Evolutionary conservation across 2,113 vertebrate species (phyloP), one percentile per base, ranked within the genome.

Genomic region (Melozone crissalis): DNA sequence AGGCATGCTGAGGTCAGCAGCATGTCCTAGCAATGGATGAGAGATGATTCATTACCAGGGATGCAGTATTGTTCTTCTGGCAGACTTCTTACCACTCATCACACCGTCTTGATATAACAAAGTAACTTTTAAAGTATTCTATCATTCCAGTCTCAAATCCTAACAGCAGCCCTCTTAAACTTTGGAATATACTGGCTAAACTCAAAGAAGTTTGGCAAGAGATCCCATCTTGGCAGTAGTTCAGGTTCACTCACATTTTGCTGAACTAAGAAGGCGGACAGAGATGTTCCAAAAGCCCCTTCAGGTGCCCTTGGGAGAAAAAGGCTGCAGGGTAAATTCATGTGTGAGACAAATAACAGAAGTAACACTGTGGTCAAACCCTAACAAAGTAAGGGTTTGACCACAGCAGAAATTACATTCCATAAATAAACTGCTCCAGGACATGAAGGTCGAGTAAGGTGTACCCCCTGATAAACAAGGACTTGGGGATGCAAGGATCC

Each of bases 241-340:
- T 84, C 10, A 30, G 26, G 18, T 46, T 86, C 31, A 52, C 24
- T 66, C 8, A 2, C 37, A 67, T 74, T 62, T 74, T 58, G 86
- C 51, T 66, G 35, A 71, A 37, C n/a, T 58, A 30, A 41, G 19
- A 13, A 6, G 8, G 26, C 0, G 0, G 15, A 77, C 1, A 33
- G 35, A 83, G 35, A 27, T 46, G n/a, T n/a, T 62, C 18, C 30
- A 71, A 84, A 17, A 7, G 9, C 4, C n/a, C 30, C 44, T 30
- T 13, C 2, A 69, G 51, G 23, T 19, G 14, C 12, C 9, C 27
- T 14, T 15, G 26, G 23, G 87, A 66, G 21, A 14, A 12, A 88
- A 80, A 80, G 28, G 11, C 15, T 86, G 47, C 33, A 39, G 18
- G 13, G 19, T 10, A 73, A 37, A 49, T 72, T 59, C 7, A 78